These are phyloP conservation scores for Lepidochitona cinerea DNA, from an alignment of 2,888 invertebrate genomes.

Conservation along the genomic window DNA sequence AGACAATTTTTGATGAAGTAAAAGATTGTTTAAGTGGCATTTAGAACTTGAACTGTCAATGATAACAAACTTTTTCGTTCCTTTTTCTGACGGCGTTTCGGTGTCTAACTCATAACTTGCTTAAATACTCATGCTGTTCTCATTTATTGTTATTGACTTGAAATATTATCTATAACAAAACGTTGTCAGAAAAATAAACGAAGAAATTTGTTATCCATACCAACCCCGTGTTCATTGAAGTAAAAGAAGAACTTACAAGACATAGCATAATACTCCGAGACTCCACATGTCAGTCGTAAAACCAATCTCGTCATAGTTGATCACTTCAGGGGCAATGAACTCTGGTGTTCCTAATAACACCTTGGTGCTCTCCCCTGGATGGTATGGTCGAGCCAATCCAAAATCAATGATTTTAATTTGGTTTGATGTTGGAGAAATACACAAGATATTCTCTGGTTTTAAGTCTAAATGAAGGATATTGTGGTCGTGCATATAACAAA, in stretches of 20 bases:
- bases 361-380: constrained; percentile 88
- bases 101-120: too few relatives aligned
- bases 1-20: too few relatives aligned
- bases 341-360: constrained; percentile 70
- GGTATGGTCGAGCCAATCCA: constrained; percentile 93
- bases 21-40: too few relatives aligned
- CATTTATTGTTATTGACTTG: too few relatives aligned
- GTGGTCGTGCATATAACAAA: constrained; percentile 95
- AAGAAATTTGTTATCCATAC: too few relatives aligned
- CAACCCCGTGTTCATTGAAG: too few relatives aligned
- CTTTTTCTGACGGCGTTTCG: too few relatives aligned
- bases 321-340: constrained; percentile 71
- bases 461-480: constrained; percentile 97
- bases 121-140: too few relatives aligned
- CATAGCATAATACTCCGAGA: constrained; percentile 70
- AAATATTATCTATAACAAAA: too few relatives aligned
- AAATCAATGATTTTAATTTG: constrained; percentile 99
- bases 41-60: too few relatives aligned
- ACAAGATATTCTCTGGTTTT: constrained; percentile 99
- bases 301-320: constrained; percentile 68
- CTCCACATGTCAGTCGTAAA: constrained; percentile 70
- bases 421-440: constrained; percentile 94
- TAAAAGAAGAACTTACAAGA: constrained; percentile 70
- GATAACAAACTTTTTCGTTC: too few relatives aligned
- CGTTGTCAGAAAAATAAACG: too few relatives aligned